Percentiles rank a stretch among this genome's conserved stretches.
Conservation (phyloP, 2,888 invertebrate species). For the Leucozona laternaria region DNA sequence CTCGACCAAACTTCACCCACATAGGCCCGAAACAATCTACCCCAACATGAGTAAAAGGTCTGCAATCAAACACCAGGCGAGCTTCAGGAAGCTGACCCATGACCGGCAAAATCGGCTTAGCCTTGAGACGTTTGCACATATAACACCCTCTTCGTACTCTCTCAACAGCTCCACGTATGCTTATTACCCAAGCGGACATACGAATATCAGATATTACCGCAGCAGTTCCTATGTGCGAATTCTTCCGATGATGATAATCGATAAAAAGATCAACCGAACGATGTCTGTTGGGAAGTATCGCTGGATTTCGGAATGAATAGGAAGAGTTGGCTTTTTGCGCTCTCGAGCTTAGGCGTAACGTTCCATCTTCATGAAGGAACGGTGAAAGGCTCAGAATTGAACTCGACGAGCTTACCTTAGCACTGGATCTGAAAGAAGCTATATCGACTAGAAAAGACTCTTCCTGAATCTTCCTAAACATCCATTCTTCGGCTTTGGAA, state of each 20-base stretch:
- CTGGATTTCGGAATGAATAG: neutral
- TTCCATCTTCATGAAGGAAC: constrained; percentile 14
- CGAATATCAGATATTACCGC: neutral
- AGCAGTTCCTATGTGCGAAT: neutral
- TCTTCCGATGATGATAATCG: neutral
- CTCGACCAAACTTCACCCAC: neutral
- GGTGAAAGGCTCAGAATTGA: neutral
- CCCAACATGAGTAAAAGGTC: neutral
- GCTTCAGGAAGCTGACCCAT: neutral
- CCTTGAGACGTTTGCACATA: neutral
- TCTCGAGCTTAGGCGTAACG: neutral
- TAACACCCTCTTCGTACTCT: neutral
- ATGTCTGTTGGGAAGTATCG: neutral
- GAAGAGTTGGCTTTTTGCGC: constrained; percentile 10
- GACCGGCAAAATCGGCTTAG: neutral
- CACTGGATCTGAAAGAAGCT: neutral
- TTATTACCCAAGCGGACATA: neutral
- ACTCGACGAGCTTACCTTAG: neutral
- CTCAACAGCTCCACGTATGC: neutral
- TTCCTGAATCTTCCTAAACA: neutral
- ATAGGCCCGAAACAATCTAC: neutral
- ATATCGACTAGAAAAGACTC: neutral
- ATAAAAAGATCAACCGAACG: neutral
- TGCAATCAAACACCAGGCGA: neutral
- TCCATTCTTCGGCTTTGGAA: neutral